Percentiles rank a stretch among this genome's conserved stretches.
Evolutionary conservation across 2,113 vertebrate genomes (phyloP).

Genomic region (Clarias magur): DNA sequence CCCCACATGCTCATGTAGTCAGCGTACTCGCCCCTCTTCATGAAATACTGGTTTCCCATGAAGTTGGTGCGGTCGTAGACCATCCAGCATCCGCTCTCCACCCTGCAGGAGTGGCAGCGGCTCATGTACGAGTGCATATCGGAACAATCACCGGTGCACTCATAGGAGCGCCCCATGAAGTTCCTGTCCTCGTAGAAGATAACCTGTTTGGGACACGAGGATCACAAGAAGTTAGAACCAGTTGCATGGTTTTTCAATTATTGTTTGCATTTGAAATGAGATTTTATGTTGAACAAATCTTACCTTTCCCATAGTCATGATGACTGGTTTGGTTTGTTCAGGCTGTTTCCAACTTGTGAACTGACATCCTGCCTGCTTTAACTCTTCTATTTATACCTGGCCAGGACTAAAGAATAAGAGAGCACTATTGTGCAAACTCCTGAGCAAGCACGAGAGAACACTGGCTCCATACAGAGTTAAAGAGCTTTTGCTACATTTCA

Average conservation of each 20-base stretch:
- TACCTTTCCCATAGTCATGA: constrained; percentile 19
- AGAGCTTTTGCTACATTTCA: neutral
- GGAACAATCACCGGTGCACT: constrained; percentile 26
- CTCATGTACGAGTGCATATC: constrained; percentile 41
- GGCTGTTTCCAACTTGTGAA: neutral
- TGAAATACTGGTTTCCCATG: no score
- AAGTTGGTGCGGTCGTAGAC: constrained; percentile 37
- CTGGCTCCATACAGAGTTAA: neutral
- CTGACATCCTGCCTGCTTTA: constrained; percentile 7
- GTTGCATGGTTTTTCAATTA: no score
- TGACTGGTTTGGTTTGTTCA: neutral
- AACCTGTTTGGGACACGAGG: neutral
- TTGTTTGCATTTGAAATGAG: neutral
- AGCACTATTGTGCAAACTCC: constrained; percentile 11
- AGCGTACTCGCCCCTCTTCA: constrained; percentile 38
- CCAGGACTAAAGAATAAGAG: neutral
- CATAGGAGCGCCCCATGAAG: constrained; percentile 31
- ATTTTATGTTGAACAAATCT: neutral
- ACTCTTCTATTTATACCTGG: constrained; percentile 14
- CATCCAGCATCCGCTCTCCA: constrained; percentile 59
- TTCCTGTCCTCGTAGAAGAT: constrained; percentile 40
- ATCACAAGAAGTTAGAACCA: neutral
- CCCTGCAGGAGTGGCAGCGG: constrained; percentile 54
- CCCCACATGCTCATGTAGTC: constrained; percentile 56
- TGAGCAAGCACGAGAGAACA: constrained; percentile 22